Conservation (phyloP, 2,888 invertebrate species). For the Paralinhomoeus sp. region DNA sequence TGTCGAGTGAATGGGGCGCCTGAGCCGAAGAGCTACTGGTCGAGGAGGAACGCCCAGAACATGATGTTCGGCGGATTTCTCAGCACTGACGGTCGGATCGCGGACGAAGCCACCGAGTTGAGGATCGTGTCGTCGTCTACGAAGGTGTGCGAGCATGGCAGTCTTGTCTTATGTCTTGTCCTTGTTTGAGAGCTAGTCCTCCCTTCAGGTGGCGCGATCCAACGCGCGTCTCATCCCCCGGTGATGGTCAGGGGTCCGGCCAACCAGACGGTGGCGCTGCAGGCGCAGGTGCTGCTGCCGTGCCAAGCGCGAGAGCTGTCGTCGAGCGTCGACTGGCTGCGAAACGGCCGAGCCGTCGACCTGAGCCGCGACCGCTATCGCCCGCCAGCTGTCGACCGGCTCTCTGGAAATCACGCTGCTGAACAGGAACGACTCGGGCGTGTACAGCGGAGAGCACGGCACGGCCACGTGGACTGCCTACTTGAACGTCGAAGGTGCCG, state of each 20-base stretch:
- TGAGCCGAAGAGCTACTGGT: slow-evolving; percentile 77
- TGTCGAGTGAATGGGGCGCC: no score
- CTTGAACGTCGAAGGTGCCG: slow-evolving; percentile 28
- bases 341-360: slow-evolving; percentile 37
- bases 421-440: slow-evolving; percentile 29
- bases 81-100: slow-evolving; percentile 17
- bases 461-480: slow-evolving; percentile 60
- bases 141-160: slow-evolving; percentile 11
- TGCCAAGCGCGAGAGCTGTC: slow-evolving; percentile 53
- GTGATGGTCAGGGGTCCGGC: slow-evolving; percentile 63
- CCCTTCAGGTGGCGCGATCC: no score
- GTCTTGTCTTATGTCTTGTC: not conserved
- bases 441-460: slow-evolving; percentile 58
- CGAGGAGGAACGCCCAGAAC: slow-evolving; percentile 59
- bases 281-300: slow-evolving; percentile 50
- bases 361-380: slow-evolving; percentile 6
- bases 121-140: slow-evolving; percentile 50
- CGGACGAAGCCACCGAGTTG: no score
- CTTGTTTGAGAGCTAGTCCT: not conserved
- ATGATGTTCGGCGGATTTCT: slow-evolving; percentile 17
- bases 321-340: slow-evolving; percentile 52
- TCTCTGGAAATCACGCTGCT: slow-evolving; percentile 19
- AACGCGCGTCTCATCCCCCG: no score
- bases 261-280: slow-evolving; percentile 58
- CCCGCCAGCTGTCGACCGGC: slow-evolving; percentile 14